These are phyloP conservation scores for Prietella phreatophila DNA, from an alignment of 2,113 vertebrate genomes.

Conservation along the genomic window DNA sequence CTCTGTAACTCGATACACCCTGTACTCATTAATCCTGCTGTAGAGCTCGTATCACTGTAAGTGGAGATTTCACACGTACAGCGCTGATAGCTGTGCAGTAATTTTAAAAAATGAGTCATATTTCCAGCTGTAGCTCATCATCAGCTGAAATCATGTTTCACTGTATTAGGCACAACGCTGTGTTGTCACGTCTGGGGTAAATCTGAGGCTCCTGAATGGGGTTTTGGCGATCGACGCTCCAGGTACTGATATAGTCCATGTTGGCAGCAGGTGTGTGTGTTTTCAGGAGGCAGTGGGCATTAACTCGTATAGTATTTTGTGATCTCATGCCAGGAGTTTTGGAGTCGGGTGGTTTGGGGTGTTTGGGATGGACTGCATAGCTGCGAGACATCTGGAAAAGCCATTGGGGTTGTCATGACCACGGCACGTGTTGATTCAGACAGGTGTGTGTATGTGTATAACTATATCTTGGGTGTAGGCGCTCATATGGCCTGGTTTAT, in stretches of 20 bases:
- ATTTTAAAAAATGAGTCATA: not conserved
- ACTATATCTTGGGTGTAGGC: slow-evolving; percentile 49
- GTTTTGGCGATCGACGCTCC: too few relatives aligned
- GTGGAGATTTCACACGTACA: not conserved
- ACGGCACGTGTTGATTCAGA: slow-evolving; percentile 55
- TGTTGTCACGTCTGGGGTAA: not conserved
- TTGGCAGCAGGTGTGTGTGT: slow-evolving; percentile 41
- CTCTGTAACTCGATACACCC: not conserved
- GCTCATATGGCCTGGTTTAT: slow-evolving; percentile 66
- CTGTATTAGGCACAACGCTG: not conserved
- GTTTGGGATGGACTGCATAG: slow-evolving; percentile 36
- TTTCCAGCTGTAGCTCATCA: not conserved
- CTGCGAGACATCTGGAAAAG: slow-evolving; percentile 74
- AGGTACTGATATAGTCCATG: not conserved
- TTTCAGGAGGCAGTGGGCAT: not conserved
- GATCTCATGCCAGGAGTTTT: slow-evolving; percentile 7
- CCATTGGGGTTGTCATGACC: slow-evolving; percentile 64
- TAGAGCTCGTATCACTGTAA: not conserved
- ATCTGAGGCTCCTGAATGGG: not conserved
- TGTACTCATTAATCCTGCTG: not conserved
- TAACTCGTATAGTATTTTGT: slow-evolving; percentile 37
- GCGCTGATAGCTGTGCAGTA: not conserved
- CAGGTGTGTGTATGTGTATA: slow-evolving; percentile 47
- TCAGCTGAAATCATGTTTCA: not conserved
- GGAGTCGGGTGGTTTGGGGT: slow-evolving; percentile 7